phyloP scores from a whole-genome alignment of 2,113 vertebrate genomes.

The Danionella cerebrum region DNA sequence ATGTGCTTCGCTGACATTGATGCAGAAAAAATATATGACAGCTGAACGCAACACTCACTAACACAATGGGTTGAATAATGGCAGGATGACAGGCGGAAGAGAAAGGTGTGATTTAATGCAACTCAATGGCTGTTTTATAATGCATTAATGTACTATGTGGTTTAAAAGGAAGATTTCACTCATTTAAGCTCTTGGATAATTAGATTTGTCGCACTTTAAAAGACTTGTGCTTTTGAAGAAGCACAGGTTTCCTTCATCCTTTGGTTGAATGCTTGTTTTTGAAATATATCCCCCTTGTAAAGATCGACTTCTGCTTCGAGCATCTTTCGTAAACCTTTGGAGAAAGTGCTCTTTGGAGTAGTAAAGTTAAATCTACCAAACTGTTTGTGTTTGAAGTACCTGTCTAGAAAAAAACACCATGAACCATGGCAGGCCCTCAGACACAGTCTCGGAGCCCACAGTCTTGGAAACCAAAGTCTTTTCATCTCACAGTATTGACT shows the following conservation, averaged over 20 bases:
- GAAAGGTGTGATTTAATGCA: conserved; percentile 35
- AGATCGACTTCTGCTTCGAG: not conserved
- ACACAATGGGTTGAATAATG: conserved; percentile 29
- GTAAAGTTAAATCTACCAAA: not conserved
- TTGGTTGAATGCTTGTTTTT: conserved; percentile 10
- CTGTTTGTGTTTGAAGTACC: not conserved
- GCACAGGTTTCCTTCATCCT: conserved; percentile 3
- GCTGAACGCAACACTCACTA: conserved; percentile 10
- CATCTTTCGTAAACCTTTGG: not conserved
- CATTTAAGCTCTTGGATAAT: conserved; percentile 20
- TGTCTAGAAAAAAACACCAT: not conserved
- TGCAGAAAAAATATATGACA: conserved; percentile 29
- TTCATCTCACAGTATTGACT: conserved; percentile 62
- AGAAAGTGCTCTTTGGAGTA: not conserved
- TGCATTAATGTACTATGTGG: conserved; percentile 27
- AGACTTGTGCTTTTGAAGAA: conserved; percentile 27
- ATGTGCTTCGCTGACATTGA: conserved; percentile 39
- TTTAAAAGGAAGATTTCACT: conserved; percentile 33
- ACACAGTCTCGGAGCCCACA: conserved; percentile 47
- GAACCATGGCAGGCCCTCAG: not conserved
- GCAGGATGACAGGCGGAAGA: conserved; percentile 29
- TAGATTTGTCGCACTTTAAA: conserved; percentile 31
- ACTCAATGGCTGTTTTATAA: conserved; percentile 32
- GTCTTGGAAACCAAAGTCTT: conserved; percentile 50
- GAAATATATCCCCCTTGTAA: not conserved